Conservation (phyloP, 1,140 invertebrate genomes). For the Myzus persicae region DNA sequence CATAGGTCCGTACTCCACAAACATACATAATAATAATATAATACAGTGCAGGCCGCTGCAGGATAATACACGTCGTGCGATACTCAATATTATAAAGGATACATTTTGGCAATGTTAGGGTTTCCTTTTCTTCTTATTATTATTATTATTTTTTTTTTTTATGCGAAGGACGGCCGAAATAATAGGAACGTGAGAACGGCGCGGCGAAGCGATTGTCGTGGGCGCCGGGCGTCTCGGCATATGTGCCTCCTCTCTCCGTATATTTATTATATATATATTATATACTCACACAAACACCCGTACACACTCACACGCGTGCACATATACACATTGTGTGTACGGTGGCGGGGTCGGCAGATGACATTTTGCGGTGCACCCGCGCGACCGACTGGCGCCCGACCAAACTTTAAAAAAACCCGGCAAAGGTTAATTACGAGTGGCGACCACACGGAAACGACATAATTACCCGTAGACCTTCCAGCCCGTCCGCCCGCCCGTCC, state of each 20-base stretch:
- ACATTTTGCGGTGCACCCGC: slow-evolving; percentile 58
- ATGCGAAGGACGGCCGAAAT: slow-evolving; percentile 30
- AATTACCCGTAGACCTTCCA: slow-evolving; percentile 27
- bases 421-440: slow-evolving; percentile 57
- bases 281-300: background rate
- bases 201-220: slow-evolving; percentile 35
- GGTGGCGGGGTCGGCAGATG: slow-evolving; percentile 50
- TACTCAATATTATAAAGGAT: background rate
- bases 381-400: slow-evolving; percentile 54
- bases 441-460: slow-evolving; percentile 44
- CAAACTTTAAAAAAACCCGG: slow-evolving; percentile 45
- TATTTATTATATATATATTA: slow-evolving; percentile 32
- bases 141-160: background rate
- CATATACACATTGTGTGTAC: background rate
- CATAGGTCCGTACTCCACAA: too few species aligned
- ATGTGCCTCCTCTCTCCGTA: background rate
- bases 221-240: slow-evolving; percentile 47
- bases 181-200: slow-evolving; percentile 54
- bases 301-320: too few species aligned
- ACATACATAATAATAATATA: background rate
- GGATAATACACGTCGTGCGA: background rate
- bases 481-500: background rate
- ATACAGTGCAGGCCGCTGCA: background rate
- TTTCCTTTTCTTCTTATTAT: background rate
- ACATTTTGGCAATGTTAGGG: background rate